Evolutionary conservation across 64 coral and sea anemone species (phyloP).

Genomic region (Acropora yongei): DNA sequence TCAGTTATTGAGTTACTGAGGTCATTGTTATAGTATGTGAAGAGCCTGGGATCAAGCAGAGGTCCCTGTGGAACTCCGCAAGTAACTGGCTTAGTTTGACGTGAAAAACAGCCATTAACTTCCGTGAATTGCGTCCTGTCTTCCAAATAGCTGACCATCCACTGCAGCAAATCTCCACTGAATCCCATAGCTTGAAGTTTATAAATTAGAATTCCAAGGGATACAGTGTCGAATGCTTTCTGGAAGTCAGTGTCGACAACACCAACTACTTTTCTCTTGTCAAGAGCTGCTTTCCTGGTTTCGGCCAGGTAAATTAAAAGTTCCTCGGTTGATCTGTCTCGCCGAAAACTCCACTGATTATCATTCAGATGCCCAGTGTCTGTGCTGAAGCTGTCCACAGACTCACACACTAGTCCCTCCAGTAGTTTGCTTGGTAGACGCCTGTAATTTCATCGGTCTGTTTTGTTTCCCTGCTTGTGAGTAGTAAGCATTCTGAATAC

Average conservation of each 20-base stretch:
- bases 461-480: conserved; percentile 52
- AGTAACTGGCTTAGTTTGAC: too few species aligned
- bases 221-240: background rate
- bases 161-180: too few species aligned
- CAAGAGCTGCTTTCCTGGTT: conserved; percentile 40
- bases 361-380: conserved; percentile 37
- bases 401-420: conserved; percentile 52
- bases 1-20: too few species aligned
- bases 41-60: background rate
- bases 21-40: too few species aligned
- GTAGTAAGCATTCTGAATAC: conserved; percentile 35
- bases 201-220: conserved; percentile 4
- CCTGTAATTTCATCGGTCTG: conserved; percentile 44
- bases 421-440: conserved; percentile 47
- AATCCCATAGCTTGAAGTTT: conserved; percentile 33
- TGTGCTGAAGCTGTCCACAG: conserved; percentile 37
- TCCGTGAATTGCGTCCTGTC: background rate
- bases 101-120: background rate
- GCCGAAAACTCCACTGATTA: conserved; percentile 65
- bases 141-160: too few species aligned
- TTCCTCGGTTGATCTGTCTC: background rate
- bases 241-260: conserved; percentile 44
- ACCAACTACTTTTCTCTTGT: conserved; percentile 63
- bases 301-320: conserved; percentile 44
- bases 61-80: background rate